These are phyloP conservation scores for Zaprionus davidi DNA, from an alignment of 1,140 invertebrate genomes.

Conservation along the genomic window DNA sequence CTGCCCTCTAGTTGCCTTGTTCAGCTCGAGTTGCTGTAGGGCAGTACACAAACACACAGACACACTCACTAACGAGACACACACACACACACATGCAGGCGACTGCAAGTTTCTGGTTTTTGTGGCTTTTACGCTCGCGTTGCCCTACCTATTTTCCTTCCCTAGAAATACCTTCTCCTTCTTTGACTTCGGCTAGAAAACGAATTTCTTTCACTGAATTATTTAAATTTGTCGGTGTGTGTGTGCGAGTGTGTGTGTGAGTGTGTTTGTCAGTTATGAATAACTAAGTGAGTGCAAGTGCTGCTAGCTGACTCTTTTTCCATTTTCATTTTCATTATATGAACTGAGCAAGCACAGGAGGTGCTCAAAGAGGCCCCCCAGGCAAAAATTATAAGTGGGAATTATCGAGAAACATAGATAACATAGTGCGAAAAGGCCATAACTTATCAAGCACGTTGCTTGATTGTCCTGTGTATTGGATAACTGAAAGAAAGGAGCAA, in stretches of 20 bases:
- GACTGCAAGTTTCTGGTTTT: conserved; percentile 43
- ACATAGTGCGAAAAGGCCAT: not conserved
- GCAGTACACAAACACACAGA: conserved; percentile 3
- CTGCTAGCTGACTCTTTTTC: conserved; percentile 45
- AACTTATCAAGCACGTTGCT: not conserved
- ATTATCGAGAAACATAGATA: not conserved
- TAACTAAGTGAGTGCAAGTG: conserved; percentile 67
- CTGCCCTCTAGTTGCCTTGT: conserved; percentile 1
- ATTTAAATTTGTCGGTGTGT: conserved; percentile 62
- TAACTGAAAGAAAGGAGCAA: not conserved
- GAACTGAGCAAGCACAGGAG: conserved; percentile 2
- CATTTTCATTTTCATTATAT: conserved; percentile 45
- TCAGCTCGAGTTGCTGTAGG: conserved; percentile 5
- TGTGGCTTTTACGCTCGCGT: conserved; percentile 34
- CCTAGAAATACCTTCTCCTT: not conserved
- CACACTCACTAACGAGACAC: not conserved
- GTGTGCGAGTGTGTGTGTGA: conserved; percentile 19
- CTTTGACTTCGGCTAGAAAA: conserved; percentile 59
- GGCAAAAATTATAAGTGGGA: no score
- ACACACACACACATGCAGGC: conserved; percentile 16
- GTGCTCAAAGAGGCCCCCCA: not conserved
- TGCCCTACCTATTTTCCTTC: not conserved
- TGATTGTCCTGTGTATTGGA: not conserved
- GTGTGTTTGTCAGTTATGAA: conserved; percentile 64
- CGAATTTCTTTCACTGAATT: conserved; percentile 69